Base-by-base conservation (phyloP, 2,113 vertebrate species). In the Sander lucioperca region DNA sequence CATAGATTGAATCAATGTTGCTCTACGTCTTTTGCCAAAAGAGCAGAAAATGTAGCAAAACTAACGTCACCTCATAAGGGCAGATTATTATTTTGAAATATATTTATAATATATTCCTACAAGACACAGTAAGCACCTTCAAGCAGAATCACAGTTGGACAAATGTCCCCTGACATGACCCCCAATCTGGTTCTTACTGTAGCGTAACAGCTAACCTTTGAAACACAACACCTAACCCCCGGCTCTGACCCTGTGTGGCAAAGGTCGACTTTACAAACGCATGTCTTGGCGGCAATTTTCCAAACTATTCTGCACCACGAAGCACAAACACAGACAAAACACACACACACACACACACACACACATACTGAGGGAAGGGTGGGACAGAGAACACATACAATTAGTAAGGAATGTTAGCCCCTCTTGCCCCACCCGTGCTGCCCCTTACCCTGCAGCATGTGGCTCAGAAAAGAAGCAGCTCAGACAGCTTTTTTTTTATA, bases 331-430 rank as follows among this genome's bases (percentile, higher is more conserved):
- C 23, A 62, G 12, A 16, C 61, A 36, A 25, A 15, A 67, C 56
- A 54, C 63, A 43, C 80, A 74, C 79, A 74, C 39, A 82, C 59
- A 66, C 27, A 27, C 18, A 81, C 58, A 43, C 39, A 84, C 45
- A 33, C 39, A 68, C 39, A 81, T 6, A 59, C 14, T 27, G 50
- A 74, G 47, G 51, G 27, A 57, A 79, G 56, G 56, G 51, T 45
- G 67, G 80, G 63, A 57, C 58, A 36, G 53, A 19, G 76, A 69
- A 71, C 78, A 66, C 65, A 83, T 67, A 76, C 89, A 94, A 92
- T 91, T 92, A 94, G 79, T 80, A 1, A 92, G 63, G 91, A 91
- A 93, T 92, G 86, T 68, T n/a, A 59, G 78, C 53, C 77, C 53
- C 77, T 74, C 56, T 47, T 57, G 74, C 79, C 64, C 75, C 79